Evolutionary conservation across 2,113 vertebrate genomes (phyloP), one percentile per base, ranked within the genome.

Genomic region (Thalassoma bifasciatum): DNA sequence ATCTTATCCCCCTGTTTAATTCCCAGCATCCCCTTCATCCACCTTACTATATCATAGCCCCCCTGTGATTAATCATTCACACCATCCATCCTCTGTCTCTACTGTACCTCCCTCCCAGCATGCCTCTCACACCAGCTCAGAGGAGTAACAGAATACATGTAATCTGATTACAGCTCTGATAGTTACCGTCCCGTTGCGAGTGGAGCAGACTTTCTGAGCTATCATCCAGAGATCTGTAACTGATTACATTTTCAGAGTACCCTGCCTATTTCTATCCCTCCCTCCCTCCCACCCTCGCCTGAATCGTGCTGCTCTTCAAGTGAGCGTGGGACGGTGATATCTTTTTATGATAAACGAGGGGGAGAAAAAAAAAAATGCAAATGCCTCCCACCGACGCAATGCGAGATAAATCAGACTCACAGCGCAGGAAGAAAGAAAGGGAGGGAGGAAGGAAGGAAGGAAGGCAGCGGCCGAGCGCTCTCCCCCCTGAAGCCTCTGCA

Each of bases 301-400:
- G 87, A 91, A 90, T 90, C 89, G 88, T 91, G 86, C 87, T 71
- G 86, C 87, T 90, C 90, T 89, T 88, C 75, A 86, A 89, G 89
- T 88, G 87, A 84, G 92, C 91, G 92, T 93, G 91, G 92, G 92
- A 88, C 90, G 90, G 89, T 72, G 88, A 92, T 90, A 93, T 92
- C 90, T 93, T 93, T 91, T 92, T 90, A 92, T 92, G 91, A 93
- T 92, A 92, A 92, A 90, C 66, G 91, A 90, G 91, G 85, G 82
- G 83, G 89, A 88, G 88, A 78, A 72, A 86, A 85, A 82, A 61
- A 88, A 87, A 93, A 92, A 93, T 93, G 91, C 87, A 87, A 93
- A 93, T 93, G 92, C 81, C 76, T 89, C 88, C 90, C 92, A 88
- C 92, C 90, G 70, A 92, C 92, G 92, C 92, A 93, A 86, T 49